A percentile compares a stretch with the other conserved stretches of the same genome.
These are phyloP conservation scores for Oedothorax gibbosus DNA, from an alignment of 1,140 invertebrate genomes.

Conservation along the genomic window DNA sequence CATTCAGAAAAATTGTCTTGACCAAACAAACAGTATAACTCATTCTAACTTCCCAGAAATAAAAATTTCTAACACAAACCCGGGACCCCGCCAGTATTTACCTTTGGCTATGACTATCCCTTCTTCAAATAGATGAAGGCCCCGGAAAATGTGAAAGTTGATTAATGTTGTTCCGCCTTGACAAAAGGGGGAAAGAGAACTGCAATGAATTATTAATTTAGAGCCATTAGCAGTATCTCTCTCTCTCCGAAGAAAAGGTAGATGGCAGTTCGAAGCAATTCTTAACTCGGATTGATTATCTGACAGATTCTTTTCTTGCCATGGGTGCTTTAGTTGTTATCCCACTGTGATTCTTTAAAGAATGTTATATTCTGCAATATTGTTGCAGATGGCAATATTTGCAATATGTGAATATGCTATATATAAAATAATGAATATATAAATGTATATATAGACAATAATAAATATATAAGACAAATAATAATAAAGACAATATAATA, in stretches of 20 bases:
- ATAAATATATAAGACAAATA: too few species aligned
- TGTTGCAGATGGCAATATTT: too few species aligned
- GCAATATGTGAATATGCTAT: too few species aligned
- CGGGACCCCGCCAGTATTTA: not conserved
- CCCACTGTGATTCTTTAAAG: too few species aligned
- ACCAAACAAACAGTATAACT: too few species aligned
- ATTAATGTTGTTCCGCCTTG: slow-evolving; percentile 33
- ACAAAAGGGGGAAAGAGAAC: not conserved
- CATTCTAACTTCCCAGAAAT: too few species aligned
- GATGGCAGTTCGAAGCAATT: slow-evolving; percentile 30
- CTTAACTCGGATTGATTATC: slow-evolving; percentile 36
- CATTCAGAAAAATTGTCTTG: too few species aligned
- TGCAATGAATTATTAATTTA: slow-evolving; percentile 54
- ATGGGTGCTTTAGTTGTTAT: too few species aligned
- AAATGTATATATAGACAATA: too few species aligned
- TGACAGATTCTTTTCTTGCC: slow-evolving; percentile 22
- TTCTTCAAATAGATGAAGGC: slow-evolving; percentile 14
- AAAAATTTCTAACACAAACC: slow-evolving; percentile 8
- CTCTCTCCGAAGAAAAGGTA: not conserved
- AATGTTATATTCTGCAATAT: too few species aligned
- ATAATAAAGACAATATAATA: too few species aligned
- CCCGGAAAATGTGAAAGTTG: slow-evolving; percentile 18
- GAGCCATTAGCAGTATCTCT: slow-evolving; percentile 50
- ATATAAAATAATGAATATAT: too few species aligned
- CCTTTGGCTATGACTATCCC: slow-evolving; percentile 9